Evolutionary conservation across 2,888 invertebrate genomes (phyloP), one percentile per base, ranked within the genome.

Genomic region (Agrilus biguttatus): DNA sequence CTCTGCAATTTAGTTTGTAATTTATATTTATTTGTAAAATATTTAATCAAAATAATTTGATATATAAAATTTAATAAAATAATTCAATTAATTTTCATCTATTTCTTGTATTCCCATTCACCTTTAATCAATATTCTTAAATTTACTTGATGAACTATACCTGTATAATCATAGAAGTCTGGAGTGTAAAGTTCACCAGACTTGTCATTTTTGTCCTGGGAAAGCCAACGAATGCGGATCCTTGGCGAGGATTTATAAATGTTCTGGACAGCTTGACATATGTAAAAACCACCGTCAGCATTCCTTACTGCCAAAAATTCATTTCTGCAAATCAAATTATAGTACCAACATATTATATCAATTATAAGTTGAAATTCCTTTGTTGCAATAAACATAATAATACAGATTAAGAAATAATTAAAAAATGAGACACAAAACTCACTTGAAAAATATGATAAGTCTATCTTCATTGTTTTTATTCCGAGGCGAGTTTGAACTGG

Each of bases 261-360:
- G 65, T 92, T 91, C 69, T 91, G 90, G 68, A 85, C 78, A 1
- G 89, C 78, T 65, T 91, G 89, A 63, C 92, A 92, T 45, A 92
- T 77, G 63, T 83, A 88, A 68, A 86, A 87, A 49, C 83, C 78
- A 51, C 89, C 89, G 61, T 89, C 89, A 0, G 85, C 83, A 62
- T 91, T 92, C 52, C 92, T 77, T 0, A 92, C 89, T 2, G 91
- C 92, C 58, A 93, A 68, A 68, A 89, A 91, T 66, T 90, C 88
- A 60, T 87, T 86, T 63, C 87, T 80, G 56, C 69, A 65, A 62
- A 47, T 61, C 50, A 63, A 10, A 43, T 23, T 44, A 28, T 28
- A 10, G 2, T 10, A 28, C 28, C 28, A 32, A 34, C 36, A 34
- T 23, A 4, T 33, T 14, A 17, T 17, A 2, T 17, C 17, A 17